These are phyloP conservation scores for Axea sp. DNA, from an alignment of 2,888 invertebrate genomes.

Conservation along the genomic window DNA sequence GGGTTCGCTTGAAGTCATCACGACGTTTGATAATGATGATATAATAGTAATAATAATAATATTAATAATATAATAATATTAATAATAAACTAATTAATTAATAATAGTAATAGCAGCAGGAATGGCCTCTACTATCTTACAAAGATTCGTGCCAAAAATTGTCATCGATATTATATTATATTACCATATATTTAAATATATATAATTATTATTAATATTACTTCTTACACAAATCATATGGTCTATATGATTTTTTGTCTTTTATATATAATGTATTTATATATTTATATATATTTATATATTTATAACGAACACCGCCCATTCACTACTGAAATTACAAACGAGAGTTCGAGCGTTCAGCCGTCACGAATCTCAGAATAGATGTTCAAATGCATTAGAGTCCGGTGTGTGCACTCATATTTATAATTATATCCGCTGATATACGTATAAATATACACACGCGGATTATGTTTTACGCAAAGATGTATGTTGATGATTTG, in stretches of 20 bases:
- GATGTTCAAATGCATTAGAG: slow-evolving; percentile 74
- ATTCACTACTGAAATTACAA: slow-evolving; percentile 79
- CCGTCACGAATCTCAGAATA: slow-evolving; percentile 70
- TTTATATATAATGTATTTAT: slow-evolving; percentile 65
- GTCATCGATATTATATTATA: slow-evolving; percentile 63
- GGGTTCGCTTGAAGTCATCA: too few relatives aligned
- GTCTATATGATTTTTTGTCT: slow-evolving; percentile 76
- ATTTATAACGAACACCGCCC: slow-evolving; percentile 79
- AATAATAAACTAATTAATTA: slow-evolving; percentile 65
- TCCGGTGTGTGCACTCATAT: slow-evolving; percentile 2
- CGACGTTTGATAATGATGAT: slow-evolving; percentile 16
- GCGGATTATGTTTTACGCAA: slow-evolving; percentile 1
- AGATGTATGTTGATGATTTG: slow-evolving; percentile 16
- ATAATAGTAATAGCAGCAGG: slow-evolving; percentile 75
- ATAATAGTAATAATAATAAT: slow-evolving; percentile 23
- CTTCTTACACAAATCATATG: slow-evolving; percentile 78
- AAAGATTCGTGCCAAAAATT: slow-evolving; percentile 77
- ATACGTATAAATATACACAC: slow-evolving; percentile 25
- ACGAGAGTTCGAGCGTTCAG: slow-evolving; percentile 70
- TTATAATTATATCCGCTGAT: slow-evolving; percentile 21
- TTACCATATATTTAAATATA: slow-evolving; percentile 67
- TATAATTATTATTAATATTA: slow-evolving; percentile 71
- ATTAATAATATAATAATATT: slow-evolving; percentile 23
- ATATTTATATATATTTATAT: slow-evolving; percentile 75
- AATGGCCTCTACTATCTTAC: slow-evolving; percentile 79